Evolutionary conservation across 2,113 vertebrate genomes (phyloP), one percentile per base, ranked within the genome.

Genomic region (Madoqua kirkii): DNA sequence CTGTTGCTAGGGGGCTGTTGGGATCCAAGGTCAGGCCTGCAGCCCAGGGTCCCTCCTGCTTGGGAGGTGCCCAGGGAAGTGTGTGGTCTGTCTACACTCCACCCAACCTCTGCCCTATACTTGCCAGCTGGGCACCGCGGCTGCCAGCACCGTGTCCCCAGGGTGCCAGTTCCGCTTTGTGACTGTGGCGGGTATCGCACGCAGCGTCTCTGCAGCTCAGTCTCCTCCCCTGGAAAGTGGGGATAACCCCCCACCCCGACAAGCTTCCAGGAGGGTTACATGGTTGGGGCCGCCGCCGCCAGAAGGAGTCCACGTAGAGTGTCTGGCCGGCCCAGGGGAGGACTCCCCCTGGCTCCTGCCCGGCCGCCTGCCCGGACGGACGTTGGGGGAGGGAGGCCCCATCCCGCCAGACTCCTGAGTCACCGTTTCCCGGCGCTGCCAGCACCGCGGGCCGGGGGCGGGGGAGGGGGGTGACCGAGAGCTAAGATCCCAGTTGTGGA

Each of bases 321-420:
- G 23, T 62, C 54, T 27, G 57, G 55, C 10, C 10, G 21, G 88
- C 13, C 0, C 25, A 67, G 27, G 36, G 82, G 88, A 81, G 88
- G 79, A 87, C 57, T 21, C 50, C 55, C 54, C 54, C 52, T 87
- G 97, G 96, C 97, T 85, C 36, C 60, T 12, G 93, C 87, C 93
- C 87, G 40, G 96, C 86, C 17, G 92, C 93, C 86, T 9, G 92
- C 93, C 88, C 55, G 82, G 94, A 94, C 71, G 9, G 94, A 95
- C 87, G 3, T 14, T 29, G 86, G 36, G 67, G 89, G 87, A 87
- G 60, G 83, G 87, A 71, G 62, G 92, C 62, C 62, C 88, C 17
- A 31, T 89, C 87, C 60, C 43, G 93, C 94, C 96, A 95, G 97
- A 94, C 88, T 97, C 97, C 92, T 98, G 98, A 98, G 98, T 97